Evolutionary conservation across 2,113 vertebrate genomes (phyloP), one percentile per base, ranked within the genome.

Genomic region (Lagopus leucura): DNA sequence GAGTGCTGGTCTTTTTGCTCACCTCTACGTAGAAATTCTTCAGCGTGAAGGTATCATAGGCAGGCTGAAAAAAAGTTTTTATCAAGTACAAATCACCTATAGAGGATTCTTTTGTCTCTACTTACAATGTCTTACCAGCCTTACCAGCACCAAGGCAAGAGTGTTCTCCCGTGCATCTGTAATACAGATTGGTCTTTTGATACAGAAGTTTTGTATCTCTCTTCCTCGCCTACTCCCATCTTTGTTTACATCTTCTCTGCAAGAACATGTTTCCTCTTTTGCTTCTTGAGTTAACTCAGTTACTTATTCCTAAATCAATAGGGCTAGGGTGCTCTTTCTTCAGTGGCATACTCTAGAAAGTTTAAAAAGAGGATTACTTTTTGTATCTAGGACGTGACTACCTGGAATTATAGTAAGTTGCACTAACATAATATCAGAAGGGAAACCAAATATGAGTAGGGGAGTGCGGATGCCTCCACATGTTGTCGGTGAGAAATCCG

Each of bases 51-150:
- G 47, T 76, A 40, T 21, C 58, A 14, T 36, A 52, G 47, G 36
- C 32, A 80, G n/a, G 7, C 65, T 70, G 50, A 13, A 34, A 57
- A 74, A 74, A 87, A 72, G 20, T 13, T 90, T 43, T 36, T 67
- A 38, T 57, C 28, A 7, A 34, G 93, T 94, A 91, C 86, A 91
- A 95, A 93, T 40, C 19, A 85, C 40, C 65, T 15, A 48, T 87
- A 89, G 69, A 25, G 61, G 24, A 47, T 95, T 95, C 54, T 75
- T 86, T 67, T 42, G 13, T 71, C 78, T 86, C 74, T 25, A 89
- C 28, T 75, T 89, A 55, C 52, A 13, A 61, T 20, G 32, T 47
- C 38, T 80, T 73, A 64, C 2, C 38, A 34, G 13, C 2, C 34
- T 77, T 70, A 64, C 2, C 34, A 34, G 16, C 2, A 0, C 27